phyloP scores from a whole-genome alignment of 2,888 invertebrate genomes.

The Sphaerophoria taeniata region DNA sequence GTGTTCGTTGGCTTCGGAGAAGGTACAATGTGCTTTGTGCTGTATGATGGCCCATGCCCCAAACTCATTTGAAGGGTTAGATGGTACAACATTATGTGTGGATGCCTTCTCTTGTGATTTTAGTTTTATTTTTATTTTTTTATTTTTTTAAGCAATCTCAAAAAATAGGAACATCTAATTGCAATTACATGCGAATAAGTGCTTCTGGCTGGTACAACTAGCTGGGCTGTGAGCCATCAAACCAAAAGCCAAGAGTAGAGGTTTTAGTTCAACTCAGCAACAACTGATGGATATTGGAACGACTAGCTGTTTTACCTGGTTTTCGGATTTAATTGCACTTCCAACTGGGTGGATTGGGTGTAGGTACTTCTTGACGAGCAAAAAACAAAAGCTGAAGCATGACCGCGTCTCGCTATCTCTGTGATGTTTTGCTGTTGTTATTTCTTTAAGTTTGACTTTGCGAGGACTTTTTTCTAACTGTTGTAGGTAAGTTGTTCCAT shows the following conservation, averaged over 20 bases:
- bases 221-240: slow-evolving; percentile 78
- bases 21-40: slow-evolving; percentile 1
- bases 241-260: slow-evolving; percentile 59
- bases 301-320: slow-evolving; percentile 49
- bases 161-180: slow-evolving; percentile 66
- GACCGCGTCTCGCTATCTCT: slow-evolving; percentile 43
- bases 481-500: slow-evolving; percentile 17
- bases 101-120: slow-evolving; percentile 42
- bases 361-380: slow-evolving; percentile 45
- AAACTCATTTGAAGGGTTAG: slow-evolving; percentile 59
- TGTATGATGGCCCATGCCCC: not conserved
- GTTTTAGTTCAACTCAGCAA: not conserved
- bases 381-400: slow-evolving; percentile 29
- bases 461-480: slow-evolving; percentile 52
- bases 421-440: slow-evolving; percentile 9
- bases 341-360: slow-evolving; percentile 72
- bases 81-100: not conserved
- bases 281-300: slow-evolving; percentile 54
- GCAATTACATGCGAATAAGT: slow-evolving; percentile 73
- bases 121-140: not conserved
- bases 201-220: slow-evolving; percentile 33
- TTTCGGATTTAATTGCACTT: slow-evolving; percentile 72
- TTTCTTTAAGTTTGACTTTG: slow-evolving; percentile 40
- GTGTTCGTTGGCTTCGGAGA: slow-evolving; percentile 40
- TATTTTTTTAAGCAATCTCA: slow-evolving; percentile 29